Evolutionary conservation across 1,140 invertebrate species (phyloP).

Genomic region (Drosophila bipectinata): DNA sequence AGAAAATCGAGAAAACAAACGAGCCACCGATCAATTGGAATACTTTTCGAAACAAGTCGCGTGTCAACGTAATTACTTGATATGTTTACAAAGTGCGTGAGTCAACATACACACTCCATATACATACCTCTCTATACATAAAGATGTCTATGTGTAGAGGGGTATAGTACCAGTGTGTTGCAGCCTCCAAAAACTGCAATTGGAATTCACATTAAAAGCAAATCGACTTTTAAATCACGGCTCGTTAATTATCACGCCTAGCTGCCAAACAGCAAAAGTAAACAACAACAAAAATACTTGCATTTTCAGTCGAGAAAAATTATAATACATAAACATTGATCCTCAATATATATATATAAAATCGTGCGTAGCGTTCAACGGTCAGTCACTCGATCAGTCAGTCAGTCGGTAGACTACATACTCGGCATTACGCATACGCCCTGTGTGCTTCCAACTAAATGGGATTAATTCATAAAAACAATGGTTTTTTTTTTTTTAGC

Average conservation of each 20-base stretch:
- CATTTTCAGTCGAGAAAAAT: constrained; percentile 14
- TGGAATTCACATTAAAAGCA: constrained; percentile 58
- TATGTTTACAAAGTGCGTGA: constrained; percentile 57
- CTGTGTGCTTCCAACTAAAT: constrained; percentile 10
- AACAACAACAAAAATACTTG: constrained; percentile 27
- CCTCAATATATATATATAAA: background rate
- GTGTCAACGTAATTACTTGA: constrained; percentile 65
- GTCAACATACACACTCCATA: background rate
- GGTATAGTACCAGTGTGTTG: constrained; percentile 23
- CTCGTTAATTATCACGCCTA: constrained; percentile 78
- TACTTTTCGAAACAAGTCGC: constrained; percentile 72
- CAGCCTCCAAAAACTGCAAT: constrained; percentile 74
- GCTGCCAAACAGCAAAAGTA: constrained; percentile 46
- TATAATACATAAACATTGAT: constrained; percentile 35
- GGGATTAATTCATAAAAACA: constrained; percentile 25
- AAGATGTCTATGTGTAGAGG: constrained; percentile 16
- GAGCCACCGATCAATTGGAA: constrained; percentile 47
- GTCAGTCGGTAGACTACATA: constrained; percentile 30
- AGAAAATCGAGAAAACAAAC: constrained; percentile 37
- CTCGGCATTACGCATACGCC: constrained; percentile 41
- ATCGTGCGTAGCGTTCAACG: constrained; percentile 59
- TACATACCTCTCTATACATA: constrained; percentile 4
- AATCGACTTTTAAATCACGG: constrained; percentile 65
- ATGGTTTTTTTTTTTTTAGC: constrained; percentile 21
- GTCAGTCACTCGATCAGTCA: constrained; percentile 44